Percentiles rank a stretch among this genome's conserved stretches.
Conservation (phyloP, 2,888 invertebrate species). For the Protonemura montana region DNA sequence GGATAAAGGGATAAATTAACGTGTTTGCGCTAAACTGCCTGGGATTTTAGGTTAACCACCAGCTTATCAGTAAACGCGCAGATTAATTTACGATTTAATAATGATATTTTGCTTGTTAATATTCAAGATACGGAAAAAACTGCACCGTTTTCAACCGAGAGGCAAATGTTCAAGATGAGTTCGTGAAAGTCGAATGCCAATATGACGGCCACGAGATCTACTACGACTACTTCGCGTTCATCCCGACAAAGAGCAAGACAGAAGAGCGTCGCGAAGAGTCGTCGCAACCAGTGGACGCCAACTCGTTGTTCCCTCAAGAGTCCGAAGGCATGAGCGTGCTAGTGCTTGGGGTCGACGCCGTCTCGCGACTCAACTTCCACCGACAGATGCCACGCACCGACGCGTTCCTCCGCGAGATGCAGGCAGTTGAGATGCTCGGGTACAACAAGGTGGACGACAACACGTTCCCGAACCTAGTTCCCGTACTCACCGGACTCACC, state of each 20-base stretch:
- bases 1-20: too few relatives aligned
- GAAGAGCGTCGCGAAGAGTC: slow-evolving; percentile 35
- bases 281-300: background rate
- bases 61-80: too few relatives aligned
- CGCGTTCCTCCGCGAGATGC: slow-evolving; percentile 67
- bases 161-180: slow-evolving; percentile 67
- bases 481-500: slow-evolving; percentile 77
- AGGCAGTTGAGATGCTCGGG: slow-evolving; percentile 81
- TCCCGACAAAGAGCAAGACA: slow-evolving; percentile 56
- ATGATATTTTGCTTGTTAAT: background rate
- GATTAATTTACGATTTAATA: background rate
- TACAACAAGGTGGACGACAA: slow-evolving; percentile 95
- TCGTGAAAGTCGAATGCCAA: slow-evolving; percentile 72
- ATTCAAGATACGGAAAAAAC: slow-evolving; percentile 57
- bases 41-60: too few relatives aligned
- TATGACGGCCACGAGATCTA: slow-evolving; percentile 64
- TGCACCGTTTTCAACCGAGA: slow-evolving; percentile 63
- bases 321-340: slow-evolving; percentile 67
- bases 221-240: slow-evolving; percentile 73
- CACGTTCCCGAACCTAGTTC: slow-evolving; percentile 89
- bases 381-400: slow-evolving; percentile 82
- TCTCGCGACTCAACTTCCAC: slow-evolving; percentile 85
- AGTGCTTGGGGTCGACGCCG: slow-evolving; percentile 83
- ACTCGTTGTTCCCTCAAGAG: slow-evolving; percentile 4
- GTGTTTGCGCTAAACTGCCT: too few relatives aligned